Evolutionary conservation across 2,797 vertebrate genomes (phyloP), one percentile per base, ranked within the genome.

Genomic region (Tragopan temminckii): DNA sequence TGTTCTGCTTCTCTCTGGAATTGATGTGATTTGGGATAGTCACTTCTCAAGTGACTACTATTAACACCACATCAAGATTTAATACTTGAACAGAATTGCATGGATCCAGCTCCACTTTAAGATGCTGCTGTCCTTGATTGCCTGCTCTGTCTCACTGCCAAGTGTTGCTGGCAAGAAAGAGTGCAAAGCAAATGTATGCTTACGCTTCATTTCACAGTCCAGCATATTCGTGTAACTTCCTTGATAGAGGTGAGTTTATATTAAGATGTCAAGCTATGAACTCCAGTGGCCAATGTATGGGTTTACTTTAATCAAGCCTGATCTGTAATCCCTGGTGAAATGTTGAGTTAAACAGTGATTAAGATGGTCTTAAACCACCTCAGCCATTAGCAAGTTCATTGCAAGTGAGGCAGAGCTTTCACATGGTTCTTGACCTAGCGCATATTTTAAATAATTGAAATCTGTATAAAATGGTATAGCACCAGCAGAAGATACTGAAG

Each of bases 391-490:
- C 69, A 53, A 53, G 29, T 89, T 85, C 82, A n/a, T 29, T 83
- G 74, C 59, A 76, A 88, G 81, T 36, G 67, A 85, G 74, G 48
- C 58, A 93, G 70, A 89, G 55, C 35, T 92, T 93, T 89, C 72
- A 80, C 21, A 55, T 13, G 83, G 64, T 57, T 83, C 78, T 83
- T 92, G 92, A 83, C 77, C 89, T 70, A 33, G 48, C 78, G 76
- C n/a, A 48, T 88, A 85, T 79, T 95, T 94, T 70, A 88, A 91
- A 86, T 81, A 59, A 91, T 91, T 96, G 85, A 81, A 93, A 79
- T 86, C 27, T 31, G 33, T 58, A 88, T 63, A 48, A 89, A 94
- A 75, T 70, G 40, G 33, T 93, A 72, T n/a, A 80, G 19, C 29
- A 85, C 33, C 55, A 63, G 63, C 5, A 66, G 77, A 76, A 88